phyloP scores from a whole-genome alignment of 2,888 invertebrate species.

The Drepana falcataria region DNA sequence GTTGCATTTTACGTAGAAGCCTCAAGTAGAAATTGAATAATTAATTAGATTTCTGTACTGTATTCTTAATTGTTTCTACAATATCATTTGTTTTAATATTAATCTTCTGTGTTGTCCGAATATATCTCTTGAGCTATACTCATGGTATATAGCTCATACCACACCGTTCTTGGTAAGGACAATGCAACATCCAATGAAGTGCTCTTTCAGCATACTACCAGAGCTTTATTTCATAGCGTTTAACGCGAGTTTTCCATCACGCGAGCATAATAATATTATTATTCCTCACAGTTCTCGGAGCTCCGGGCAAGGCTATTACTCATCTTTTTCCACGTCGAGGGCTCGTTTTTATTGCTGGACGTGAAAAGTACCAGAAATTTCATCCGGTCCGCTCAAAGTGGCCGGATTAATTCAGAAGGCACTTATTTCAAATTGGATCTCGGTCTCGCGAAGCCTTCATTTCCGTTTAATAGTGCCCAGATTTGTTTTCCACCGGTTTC shows the following conservation, averaged over 20 bases:
- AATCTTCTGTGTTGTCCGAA: too few species aligned
- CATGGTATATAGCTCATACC: too few species aligned
- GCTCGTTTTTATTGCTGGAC: conserved; percentile 75
- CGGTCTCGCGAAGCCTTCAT: conserved; percentile 54
- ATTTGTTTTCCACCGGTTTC: conserved; percentile 44
- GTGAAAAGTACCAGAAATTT: conserved; percentile 79
- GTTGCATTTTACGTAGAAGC: too few species aligned
- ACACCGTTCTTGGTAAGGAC: background rate
- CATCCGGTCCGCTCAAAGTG: conserved; percentile 72
- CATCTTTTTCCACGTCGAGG: conserved; percentile 67
- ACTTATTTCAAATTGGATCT: conserved; percentile 79
- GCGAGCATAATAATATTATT: conserved; percentile 69
- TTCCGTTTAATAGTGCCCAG: conserved; percentile 65
- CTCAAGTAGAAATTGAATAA: too few species aligned
- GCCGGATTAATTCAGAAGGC: conserved; percentile 76
- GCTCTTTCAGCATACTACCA: background rate
- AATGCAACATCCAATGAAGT: background rate
- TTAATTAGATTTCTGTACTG: too few species aligned
- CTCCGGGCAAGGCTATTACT: conserved; percentile 67
- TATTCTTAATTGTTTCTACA: too few species aligned
- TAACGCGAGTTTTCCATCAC: conserved; percentile 46
- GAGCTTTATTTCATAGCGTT: background rate
- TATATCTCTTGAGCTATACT: too few species aligned
- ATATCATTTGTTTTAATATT: too few species aligned
- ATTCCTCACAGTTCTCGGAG: conserved; percentile 67